Percentiles rank a stretch among this genome's conserved stretches.
These are phyloP conservation scores for Prietella phreatophila DNA, from an alignment of 2,113 vertebrate species.

Conservation along the genomic window DNA sequence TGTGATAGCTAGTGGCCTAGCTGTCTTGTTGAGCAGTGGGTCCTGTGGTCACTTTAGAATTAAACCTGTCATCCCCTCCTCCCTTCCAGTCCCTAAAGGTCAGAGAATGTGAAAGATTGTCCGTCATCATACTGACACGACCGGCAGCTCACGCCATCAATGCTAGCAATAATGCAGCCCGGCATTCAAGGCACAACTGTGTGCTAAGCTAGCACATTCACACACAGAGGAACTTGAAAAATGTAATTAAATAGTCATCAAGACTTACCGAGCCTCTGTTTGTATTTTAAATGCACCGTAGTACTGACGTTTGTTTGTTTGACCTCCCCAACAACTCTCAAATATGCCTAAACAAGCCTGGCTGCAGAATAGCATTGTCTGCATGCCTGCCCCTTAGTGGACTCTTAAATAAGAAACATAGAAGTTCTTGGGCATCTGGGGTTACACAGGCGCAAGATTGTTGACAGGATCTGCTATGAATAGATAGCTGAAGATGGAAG, in stretches of 20 bases:
- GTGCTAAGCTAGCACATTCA: conserved; percentile 11
- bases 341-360: conserved; percentile 1
- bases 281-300: background rate
- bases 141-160: background rate
- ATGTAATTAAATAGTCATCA: conserved; percentile 8
- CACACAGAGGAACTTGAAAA: conserved; percentile 2
- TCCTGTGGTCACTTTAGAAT: conserved; percentile 47
- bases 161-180: conserved; percentile 8
- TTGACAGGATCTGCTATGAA: conserved; percentile 40
- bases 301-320: background rate
- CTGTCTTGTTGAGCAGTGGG: conserved; percentile 27
- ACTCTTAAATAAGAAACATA: conserved; percentile 45
- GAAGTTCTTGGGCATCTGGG: conserved; percentile 18
- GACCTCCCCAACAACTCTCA: background rate
- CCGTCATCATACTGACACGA: conserved; percentile 37
- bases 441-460: conserved; percentile 30
- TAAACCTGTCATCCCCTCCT: conserved; percentile 49
- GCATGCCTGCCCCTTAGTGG: conserved; percentile 32
- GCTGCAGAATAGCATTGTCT: conserved; percentile 13
- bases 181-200: conserved; percentile 13
- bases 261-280: background rate
- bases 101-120: conserved; percentile 31
- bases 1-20: background rate
- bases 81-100: conserved; percentile 33
- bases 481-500: conserved; percentile 36